Conservation (phyloP, 2,797 vertebrate species). For the Neosilurus hyrtlii region DNA sequence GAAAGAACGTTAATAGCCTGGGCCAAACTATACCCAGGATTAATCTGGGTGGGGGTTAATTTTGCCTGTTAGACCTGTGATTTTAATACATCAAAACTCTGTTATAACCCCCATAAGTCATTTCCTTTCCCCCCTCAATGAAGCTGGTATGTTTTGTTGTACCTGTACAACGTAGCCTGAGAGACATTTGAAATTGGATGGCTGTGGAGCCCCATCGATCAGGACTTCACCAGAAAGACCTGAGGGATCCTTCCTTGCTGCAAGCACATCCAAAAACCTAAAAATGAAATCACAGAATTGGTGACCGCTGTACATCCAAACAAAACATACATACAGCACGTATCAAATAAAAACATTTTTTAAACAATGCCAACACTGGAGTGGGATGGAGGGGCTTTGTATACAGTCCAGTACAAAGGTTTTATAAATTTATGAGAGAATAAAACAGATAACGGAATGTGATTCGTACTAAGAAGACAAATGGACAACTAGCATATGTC, state of each 20-base stretch:
- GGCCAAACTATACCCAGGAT: too few species aligned
- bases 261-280: conserved; percentile 82
- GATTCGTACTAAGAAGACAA: neutral
- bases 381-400: neutral
- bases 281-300: neutral
- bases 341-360: neutral
- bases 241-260: conserved; percentile 79
- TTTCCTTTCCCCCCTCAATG: too few species aligned
- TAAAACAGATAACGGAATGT: neutral
- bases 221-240: conserved; percentile 81
- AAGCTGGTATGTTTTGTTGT: neutral
- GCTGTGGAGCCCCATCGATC: conserved; percentile 77
- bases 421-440: neutral
- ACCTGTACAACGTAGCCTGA: conserved; percentile 86
- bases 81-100: too few species aligned
- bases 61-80: too few species aligned
- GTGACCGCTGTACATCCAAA: too few species aligned
- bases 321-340: neutral
- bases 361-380: neutral
- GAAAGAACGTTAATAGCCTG: too few species aligned
- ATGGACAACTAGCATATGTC: neutral
- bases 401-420: neutral
- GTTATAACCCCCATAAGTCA: too few species aligned
- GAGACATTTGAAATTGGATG: conserved; percentile 82
- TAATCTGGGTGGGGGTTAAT: too few species aligned